Percentiles rank a stretch among this genome's conserved stretches.
Conservation (phyloP, 2,113 vertebrate species). For the Zosterops pallidus region DNA sequence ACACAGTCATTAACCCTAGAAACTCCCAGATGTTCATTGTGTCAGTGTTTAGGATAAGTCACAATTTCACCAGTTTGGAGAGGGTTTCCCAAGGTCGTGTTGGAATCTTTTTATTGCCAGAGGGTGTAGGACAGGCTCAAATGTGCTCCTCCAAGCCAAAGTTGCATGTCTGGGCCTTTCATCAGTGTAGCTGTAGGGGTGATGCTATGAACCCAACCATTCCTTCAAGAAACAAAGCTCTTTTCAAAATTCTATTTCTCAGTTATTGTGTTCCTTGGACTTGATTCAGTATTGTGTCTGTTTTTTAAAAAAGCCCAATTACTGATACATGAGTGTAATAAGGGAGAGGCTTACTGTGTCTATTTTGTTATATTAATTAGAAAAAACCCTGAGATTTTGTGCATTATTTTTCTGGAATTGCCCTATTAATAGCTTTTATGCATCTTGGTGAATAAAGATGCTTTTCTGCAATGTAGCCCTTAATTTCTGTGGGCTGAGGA, state of each 20-base stretch:
- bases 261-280: background rate
- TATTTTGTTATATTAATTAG: background rate
- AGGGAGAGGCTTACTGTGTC: background rate
- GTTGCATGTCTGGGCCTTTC: rapidly evolving
- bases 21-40: background rate
- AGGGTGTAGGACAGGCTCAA: background rate
- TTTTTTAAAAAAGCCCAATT: background rate
- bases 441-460: background rate
- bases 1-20: conserved; percentile 11
- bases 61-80: background rate
- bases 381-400: background rate
- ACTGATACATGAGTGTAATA: background rate
- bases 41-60: background rate
- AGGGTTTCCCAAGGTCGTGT: background rate
- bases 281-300: background rate
- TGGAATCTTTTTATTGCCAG: background rate
- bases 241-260: background rate
- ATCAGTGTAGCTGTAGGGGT: background rate
- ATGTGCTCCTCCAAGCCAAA: background rate
- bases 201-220: background rate
- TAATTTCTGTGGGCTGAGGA: background rate
- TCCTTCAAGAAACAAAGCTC: background rate
- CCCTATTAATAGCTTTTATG: background rate
- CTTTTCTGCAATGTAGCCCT: background rate
- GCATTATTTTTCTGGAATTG: background rate